Evolutionary conservation across 1,140 invertebrate genomes (phyloP), one percentile per base, ranked within the genome.

Genomic region (Cardiocondyla obscurior): DNA sequence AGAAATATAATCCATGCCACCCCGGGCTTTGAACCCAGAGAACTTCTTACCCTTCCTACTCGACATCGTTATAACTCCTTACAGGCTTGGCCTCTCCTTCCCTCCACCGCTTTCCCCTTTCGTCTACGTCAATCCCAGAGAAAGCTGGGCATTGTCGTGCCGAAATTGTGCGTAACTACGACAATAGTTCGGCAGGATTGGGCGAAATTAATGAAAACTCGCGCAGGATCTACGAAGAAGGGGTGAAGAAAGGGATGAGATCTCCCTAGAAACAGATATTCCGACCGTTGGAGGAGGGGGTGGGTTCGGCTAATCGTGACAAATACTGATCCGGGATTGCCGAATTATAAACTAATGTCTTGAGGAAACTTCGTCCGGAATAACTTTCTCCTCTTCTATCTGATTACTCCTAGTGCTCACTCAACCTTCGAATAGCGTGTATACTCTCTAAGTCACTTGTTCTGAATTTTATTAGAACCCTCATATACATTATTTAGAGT

Each of bases 281-380:
- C 58, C 73, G 69, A 88, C 90, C 57, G 85, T 82, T 30, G 74
- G 33, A 39, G 85, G 57, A 73, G 82, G 77, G 19, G 33, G 33
- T 64, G 60, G 88, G 88, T 90, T 93, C 90, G 91, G 90, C 90
- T 94, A 93, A 94, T 94, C 92, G 93, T 93, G 92, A 93, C 93
- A 94, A 94, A 94, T 94, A 93, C 93, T 94, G 93, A 94, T 94
- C 92, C 91, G 69, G 89, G 92, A 93, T 94, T 91, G 92, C 90
- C 91, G 91, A 93, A 93, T 94, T 93, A 94, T 93, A 93, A 94
- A 93, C 92, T 94, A 93, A 93, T 93, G 92, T 92, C 91, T 92
- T 86, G 74, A 83, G 84, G 87, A 92, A 94, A 93, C 90, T 94
- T 93, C 85, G 51, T 72, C 58, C 60, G 14, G 49, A 81, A 88